These are phyloP conservation scores for Graptemys geographica DNA, from an alignment of 2,797 vertebrate species.

Conservation along the genomic window DNA sequence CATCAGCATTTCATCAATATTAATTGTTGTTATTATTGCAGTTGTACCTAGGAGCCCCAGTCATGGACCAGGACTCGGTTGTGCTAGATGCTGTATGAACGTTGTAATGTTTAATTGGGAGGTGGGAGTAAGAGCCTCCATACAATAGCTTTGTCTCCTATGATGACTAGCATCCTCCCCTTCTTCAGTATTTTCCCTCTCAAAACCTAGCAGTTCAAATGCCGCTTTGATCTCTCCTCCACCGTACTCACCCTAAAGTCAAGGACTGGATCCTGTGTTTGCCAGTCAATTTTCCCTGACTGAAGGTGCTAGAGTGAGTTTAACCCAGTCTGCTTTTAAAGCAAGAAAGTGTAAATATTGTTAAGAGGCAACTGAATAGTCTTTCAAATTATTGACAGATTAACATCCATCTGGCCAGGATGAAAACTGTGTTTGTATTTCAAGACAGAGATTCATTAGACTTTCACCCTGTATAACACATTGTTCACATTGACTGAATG, in stretches of 20 bases:
- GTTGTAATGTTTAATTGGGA: background rate
- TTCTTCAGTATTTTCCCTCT: background rate
- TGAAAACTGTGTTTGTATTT: constrained; percentile 9
- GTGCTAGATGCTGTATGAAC: background rate
- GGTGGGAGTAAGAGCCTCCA: background rate
- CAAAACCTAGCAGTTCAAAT: background rate
- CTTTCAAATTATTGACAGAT: background rate
- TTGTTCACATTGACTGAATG: constrained; percentile 20
- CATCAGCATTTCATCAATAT: background rate
- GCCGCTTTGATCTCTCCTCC: background rate
- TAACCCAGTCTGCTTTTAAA: constrained; percentile 16
- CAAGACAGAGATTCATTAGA: background rate
- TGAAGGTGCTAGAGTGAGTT: constrained; percentile 7
- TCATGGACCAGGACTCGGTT: background rate
- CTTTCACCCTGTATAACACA: background rate
- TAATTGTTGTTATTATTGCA: background rate
- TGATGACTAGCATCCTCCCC: background rate
- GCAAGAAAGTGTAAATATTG: constrained; percentile 11
- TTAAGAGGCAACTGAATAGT: background rate
- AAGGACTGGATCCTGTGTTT: background rate
- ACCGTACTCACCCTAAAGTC: background rate
- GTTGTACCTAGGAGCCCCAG: background rate
- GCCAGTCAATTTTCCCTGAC: constrained; percentile 59
- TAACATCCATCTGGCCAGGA: background rate
- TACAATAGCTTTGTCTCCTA: background rate